Conservation (phyloP, 1,140 invertebrate species). For the Drosophila sproati region DNA sequence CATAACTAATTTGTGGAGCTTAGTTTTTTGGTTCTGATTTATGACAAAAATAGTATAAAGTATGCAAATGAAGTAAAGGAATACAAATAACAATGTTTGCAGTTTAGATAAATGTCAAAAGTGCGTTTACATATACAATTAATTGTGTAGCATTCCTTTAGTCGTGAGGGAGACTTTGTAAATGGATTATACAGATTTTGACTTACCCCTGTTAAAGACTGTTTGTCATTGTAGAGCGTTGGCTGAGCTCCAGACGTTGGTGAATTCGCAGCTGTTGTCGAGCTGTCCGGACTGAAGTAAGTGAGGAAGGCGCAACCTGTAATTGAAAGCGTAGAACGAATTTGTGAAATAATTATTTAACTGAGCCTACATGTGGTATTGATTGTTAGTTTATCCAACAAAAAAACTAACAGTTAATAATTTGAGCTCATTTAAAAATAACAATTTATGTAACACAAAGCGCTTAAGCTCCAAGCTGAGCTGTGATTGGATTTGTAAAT, state of each 20-base stretch:
- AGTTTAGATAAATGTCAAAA: slow-evolving; percentile 35
- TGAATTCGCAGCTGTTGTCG: slow-evolving; percentile 88
- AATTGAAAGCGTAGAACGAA: background rate
- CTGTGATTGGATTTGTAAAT: no score
- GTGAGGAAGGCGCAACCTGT: slow-evolving; percentile 98
- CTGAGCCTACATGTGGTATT: no score
- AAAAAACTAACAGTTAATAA: no score
- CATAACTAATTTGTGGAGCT: slow-evolving; percentile 41
- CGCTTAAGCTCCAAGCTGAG: no score
- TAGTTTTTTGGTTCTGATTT: slow-evolving; percentile 39
- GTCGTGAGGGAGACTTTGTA: background rate
- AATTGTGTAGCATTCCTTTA: slow-evolving; percentile 22
- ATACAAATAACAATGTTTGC: slow-evolving; percentile 40
- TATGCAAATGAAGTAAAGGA: slow-evolving; percentile 31
- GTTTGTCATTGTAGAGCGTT: slow-evolving; percentile 95
- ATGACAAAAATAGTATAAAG: slow-evolving; percentile 20
- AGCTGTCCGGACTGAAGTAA: slow-evolving; percentile 97
- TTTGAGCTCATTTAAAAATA: no score
- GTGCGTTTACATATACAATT: slow-evolving; percentile 29
- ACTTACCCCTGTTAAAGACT: slow-evolving; percentile 98
- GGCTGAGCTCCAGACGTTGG: slow-evolving; percentile 60
- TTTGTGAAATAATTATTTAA: no score
- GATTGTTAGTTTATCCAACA: no score
- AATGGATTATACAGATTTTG: slow-evolving; percentile 18
- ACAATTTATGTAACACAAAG: no score